Conservation (phyloP, 2,797 vertebrate genomes). For the Poeciliopsis infans region DNA sequence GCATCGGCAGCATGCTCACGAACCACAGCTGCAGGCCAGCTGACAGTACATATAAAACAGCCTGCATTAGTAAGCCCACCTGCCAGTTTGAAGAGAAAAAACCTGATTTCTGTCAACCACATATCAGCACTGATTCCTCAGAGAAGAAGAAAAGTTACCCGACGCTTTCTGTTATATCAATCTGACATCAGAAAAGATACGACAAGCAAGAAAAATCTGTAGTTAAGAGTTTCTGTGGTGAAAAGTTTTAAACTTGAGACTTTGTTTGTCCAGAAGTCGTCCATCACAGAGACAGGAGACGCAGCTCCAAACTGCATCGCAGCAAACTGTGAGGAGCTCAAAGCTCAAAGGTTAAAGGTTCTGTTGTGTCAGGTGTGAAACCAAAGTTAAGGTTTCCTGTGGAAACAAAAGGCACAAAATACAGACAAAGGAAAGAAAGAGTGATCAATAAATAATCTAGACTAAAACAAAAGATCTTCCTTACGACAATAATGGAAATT, state of each 20-base stretch:
- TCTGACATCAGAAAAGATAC: background rate
- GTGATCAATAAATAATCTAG: background rate
- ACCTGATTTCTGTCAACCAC: conserved; percentile 1
- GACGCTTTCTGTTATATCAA: background rate
- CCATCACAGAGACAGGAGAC: conserved; percentile 27
- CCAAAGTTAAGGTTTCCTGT: conserved; percentile 2
- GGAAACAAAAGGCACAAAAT: background rate
- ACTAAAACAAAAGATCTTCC: background rate
- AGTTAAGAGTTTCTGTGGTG: background rate
- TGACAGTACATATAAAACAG: conserved; percentile 33
- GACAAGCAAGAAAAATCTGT: background rate
- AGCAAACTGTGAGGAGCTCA: background rate
- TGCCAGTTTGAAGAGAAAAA: conserved; percentile 26
- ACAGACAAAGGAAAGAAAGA: conserved; percentile 5
- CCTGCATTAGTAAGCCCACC: conserved; percentile 33
- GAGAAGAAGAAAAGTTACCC: background rate
- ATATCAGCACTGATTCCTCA: background rate
- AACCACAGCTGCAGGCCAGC: conserved; percentile 70
- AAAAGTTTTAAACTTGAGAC: background rate
- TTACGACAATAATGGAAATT: background rate
- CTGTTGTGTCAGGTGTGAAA: background rate
- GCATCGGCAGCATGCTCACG: conserved; percentile 43
- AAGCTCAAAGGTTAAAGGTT: background rate
- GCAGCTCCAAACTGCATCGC: background rate
- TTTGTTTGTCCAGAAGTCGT: conserved; percentile 33